phyloP scores from a whole-genome alignment of 2,113 vertebrate genomes.

The Poeciliopsis retropinna region DNA sequence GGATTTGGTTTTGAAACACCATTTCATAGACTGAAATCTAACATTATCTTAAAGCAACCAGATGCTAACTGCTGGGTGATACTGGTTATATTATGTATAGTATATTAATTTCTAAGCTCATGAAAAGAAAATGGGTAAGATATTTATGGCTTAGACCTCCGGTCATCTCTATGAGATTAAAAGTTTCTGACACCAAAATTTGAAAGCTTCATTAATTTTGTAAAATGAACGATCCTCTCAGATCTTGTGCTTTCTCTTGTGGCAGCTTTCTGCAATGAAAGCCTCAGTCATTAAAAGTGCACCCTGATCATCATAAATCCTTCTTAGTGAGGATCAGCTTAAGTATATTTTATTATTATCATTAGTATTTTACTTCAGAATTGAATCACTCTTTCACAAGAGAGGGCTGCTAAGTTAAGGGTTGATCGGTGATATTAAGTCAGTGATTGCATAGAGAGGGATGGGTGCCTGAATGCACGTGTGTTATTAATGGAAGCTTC shows the following conservation, averaged over 20 bases:
- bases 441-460: not conserved
- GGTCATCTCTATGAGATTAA: no score
- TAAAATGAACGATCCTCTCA: not conserved
- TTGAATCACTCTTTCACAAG: not conserved
- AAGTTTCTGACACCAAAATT: no score
- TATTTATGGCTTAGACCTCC: no score
- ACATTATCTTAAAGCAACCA: no score
- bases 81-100: no score
- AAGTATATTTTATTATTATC: not conserved
- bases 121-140: no score
- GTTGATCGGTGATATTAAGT: not conserved
- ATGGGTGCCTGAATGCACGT: slow-evolving; percentile 4
- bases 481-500: slow-evolving; percentile 39
- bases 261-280: slow-evolving; percentile 2
- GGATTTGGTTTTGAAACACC: no score
- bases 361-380: not conserved
- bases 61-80: no score
- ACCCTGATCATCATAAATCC: not conserved
- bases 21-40: no score
- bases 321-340: no score
- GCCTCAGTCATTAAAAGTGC: slow-evolving; percentile 22
- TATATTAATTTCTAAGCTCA: no score
- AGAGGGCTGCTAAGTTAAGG: not conserved
- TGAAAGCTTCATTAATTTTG: not conserved
- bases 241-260: slow-evolving; percentile 2